phyloP scores from a whole-genome alignment of 2,113 vertebrate genomes.

The Petaurus breviceps region DNA sequence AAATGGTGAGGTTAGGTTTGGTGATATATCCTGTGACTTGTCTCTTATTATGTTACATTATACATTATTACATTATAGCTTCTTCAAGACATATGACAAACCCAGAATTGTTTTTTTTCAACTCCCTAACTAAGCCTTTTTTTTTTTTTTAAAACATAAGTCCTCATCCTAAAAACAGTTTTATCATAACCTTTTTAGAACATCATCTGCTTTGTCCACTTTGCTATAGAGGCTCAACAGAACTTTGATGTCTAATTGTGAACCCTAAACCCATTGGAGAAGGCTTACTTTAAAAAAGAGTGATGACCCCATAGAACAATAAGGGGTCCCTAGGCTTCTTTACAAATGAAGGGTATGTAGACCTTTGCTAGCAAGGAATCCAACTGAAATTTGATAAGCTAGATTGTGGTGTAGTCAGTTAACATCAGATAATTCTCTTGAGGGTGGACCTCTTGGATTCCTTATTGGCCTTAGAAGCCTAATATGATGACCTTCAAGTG shows the following conservation, averaged over 20 bases:
- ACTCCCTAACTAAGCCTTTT: not conserved
- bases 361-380: not conserved
- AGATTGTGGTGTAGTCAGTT: not conserved
- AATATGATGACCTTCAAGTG: not conserved
- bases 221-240: not conserved
- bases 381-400: not conserved
- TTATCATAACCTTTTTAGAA: not conserved
- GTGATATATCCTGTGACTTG: not conserved
- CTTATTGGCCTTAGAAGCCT: not conserved
- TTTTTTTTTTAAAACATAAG: not conserved
- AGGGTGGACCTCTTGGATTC: not conserved
- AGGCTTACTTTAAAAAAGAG: not conserved
- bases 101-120: not conserved
- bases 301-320: not conserved
- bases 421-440: not conserved
- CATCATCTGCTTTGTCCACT: not conserved
- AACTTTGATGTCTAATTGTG: not conserved
- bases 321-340: not conserved
- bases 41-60: not conserved
- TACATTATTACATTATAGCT: not conserved
- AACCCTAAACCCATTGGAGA: not conserved
- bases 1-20: not conserved
- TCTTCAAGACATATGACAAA: not conserved
- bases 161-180: slow-evolving; percentile 2
- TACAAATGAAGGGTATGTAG: not conserved